Evolutionary conservation across 1,140 invertebrate species (phyloP).

Genomic region (Dendrolimus kikuchii): DNA sequence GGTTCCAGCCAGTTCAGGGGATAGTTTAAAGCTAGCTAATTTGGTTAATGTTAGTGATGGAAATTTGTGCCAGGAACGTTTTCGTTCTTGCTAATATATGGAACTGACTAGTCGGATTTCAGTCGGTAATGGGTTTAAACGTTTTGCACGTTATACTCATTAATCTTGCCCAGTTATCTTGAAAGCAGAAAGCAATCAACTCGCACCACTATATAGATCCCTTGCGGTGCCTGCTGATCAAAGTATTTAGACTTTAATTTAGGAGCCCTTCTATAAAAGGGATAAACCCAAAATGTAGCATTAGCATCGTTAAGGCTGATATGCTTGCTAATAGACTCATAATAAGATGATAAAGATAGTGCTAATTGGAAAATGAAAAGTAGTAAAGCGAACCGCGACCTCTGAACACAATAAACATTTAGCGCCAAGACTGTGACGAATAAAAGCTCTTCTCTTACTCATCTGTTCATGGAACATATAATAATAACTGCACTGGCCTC

Average conservation of each 20-base stretch:
- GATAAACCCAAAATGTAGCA: too few relatives aligned
- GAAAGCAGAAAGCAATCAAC: constrained; percentile 48
- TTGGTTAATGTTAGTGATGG: constrained; percentile 67
- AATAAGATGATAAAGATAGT: too few relatives aligned
- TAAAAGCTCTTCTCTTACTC: too few relatives aligned
- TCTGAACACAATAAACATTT: too few relatives aligned
- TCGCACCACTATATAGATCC: constrained; percentile 37
- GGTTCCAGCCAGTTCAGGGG: constrained; percentile 36
- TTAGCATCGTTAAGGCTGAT: too few relatives aligned
- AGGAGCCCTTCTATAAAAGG: neutral
- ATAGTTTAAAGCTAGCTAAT: constrained; percentile 61
- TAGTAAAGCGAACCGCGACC: too few relatives aligned
- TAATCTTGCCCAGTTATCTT: constrained; percentile 70
- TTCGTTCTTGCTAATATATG: constrained; percentile 66
- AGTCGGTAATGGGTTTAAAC: constrained; percentile 68
- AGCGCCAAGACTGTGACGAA: too few relatives aligned
- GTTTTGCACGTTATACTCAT: constrained; percentile 70
- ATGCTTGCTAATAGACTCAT: too few relatives aligned
- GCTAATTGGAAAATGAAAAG: too few relatives aligned
- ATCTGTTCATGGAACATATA: too few relatives aligned
- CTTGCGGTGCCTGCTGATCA: constrained; percentile 16
- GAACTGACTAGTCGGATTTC: constrained; percentile 70
- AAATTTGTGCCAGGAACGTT: constrained; percentile 67
- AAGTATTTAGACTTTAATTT: neutral
- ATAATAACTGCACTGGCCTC: too few relatives aligned